Percentiles rank a stretch among this genome's conserved stretches.
Evolutionary conservation across 2,888 invertebrate genomes (phyloP).

Genomic region (Phlogophora meticulosa): DNA sequence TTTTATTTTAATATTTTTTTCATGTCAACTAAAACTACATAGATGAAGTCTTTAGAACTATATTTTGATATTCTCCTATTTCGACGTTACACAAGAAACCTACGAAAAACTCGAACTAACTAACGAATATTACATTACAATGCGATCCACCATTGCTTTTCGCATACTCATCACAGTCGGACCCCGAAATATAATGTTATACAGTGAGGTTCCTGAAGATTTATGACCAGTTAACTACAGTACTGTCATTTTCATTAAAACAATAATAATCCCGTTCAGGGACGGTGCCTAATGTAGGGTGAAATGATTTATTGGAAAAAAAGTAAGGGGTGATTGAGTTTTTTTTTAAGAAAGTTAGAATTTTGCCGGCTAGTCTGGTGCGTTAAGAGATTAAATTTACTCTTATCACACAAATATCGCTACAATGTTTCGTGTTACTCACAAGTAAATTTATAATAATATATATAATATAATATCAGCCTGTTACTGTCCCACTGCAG

Average conservation of each 20-base stretch:
- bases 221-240: slow-evolving; percentile 40
- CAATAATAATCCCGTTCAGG: slow-evolving; percentile 21
- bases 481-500: no score
- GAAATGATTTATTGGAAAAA: slow-evolving; percentile 41
- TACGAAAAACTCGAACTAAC: no score
- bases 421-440: neutral
- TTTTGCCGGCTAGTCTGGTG: no score
- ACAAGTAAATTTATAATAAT: neutral
- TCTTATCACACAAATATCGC: neutral
- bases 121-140: neutral
- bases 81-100: no score
- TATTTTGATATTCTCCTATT: no score
- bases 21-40: no score
- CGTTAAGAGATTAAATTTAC: no score
- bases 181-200: slow-evolving; percentile 5
- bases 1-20: no score
- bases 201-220: slow-evolving; percentile 28
- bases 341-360: slow-evolving; percentile 16
- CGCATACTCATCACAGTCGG: slow-evolving; percentile 17
- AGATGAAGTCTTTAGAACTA: no score
- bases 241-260: slow-evolving; percentile 34
- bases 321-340: slow-evolving; percentile 1
- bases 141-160: slow-evolving; percentile 32
- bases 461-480: no score
- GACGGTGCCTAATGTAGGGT: slow-evolving; percentile 17